These are phyloP conservation scores for Ophioninae sp. DNA, from an alignment of 2,888 invertebrate species.

Conservation along the genomic window DNA sequence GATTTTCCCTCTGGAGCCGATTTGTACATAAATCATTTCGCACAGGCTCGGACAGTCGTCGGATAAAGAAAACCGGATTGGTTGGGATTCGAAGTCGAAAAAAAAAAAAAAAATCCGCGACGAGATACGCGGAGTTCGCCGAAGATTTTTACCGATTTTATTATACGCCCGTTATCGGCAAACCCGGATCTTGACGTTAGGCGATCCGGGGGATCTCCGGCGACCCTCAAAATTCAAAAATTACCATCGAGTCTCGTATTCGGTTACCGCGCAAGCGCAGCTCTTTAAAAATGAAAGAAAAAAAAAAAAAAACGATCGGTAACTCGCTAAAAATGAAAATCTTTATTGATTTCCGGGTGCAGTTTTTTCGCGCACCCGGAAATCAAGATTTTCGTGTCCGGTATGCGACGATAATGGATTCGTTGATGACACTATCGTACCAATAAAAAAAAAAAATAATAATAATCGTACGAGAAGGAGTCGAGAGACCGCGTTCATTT, in stretches of 20 bases:
- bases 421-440: constrained; percentile 34
- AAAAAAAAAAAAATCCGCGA: not conserved
- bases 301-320: not conserved
- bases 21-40: not conserved
- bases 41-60: not conserved
- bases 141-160: not conserved
- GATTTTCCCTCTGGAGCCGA: not conserved
- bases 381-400: not conserved
- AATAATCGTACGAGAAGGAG: too few relatives aligned
- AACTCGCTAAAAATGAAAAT: not conserved
- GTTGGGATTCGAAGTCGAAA: not conserved
- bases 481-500: constrained; percentile 13
- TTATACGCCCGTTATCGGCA: not conserved
- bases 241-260: not conserved
- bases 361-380: not conserved
- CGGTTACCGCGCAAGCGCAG: not conserved
- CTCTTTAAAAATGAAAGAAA: not conserved
- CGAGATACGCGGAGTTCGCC: not conserved
- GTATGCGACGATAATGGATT: constrained; percentile 28
- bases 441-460: constrained; percentile 42
- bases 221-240: not conserved
- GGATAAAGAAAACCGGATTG: not conserved
- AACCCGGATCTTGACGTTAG: not conserved
- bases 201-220: not conserved
- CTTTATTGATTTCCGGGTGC: not conserved